Evolutionary conservation across 1,140 invertebrate species (phyloP), one percentile per base, ranked within the genome.

Genomic region (Cotesia vestalis): DNA sequence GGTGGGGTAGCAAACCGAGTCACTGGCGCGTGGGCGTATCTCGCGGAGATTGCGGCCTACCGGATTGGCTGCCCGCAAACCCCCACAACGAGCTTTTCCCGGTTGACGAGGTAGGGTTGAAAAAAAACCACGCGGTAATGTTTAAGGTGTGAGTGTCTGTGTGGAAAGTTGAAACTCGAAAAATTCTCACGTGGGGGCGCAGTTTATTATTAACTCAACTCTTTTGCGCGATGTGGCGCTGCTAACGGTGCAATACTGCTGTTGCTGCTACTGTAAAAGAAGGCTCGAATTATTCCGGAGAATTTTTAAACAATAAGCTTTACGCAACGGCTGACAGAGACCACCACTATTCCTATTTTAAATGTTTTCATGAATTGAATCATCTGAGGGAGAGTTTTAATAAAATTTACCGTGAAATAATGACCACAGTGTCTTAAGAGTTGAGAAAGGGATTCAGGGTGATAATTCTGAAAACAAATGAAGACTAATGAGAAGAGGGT

Each of bases 381-480:
- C 1, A 46, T 46, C 6, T 46, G 2, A 6, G 40, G 5, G 40
- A 5, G 40, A 20, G 63, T 52, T 51, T 66, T 66, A 51, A 66
- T 66, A 66, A 52, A 52, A 38, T 40, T 66, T 51, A 66, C 40
- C 9, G 5, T 40, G 36, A 4, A 27, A 14, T 69, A 38, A 46
- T 70, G 14, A 14, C 20, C n/a, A 11, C n/a, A 67, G 20, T 4
- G 9, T 53, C 20, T 27, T 9, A 1, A 27, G 8, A 55, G 55
- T 27, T 46, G 6, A 9, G 61, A 57, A 51, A 71, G 55, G 52
- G 62, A 46, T 55, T 14, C 79, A 79, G 80, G 81, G 83, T 83
- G 83, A 86, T 86, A 86, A 87, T 86, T 87, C 83, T 83, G 79
- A 86, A 87, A 87, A 87, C 85, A 87, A 87, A 87, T 86, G 86